These are phyloP conservation scores for Nasonovia ribisnigri DNA, from an alignment of 2,888 invertebrate genomes.

Conservation along the genomic window DNA sequence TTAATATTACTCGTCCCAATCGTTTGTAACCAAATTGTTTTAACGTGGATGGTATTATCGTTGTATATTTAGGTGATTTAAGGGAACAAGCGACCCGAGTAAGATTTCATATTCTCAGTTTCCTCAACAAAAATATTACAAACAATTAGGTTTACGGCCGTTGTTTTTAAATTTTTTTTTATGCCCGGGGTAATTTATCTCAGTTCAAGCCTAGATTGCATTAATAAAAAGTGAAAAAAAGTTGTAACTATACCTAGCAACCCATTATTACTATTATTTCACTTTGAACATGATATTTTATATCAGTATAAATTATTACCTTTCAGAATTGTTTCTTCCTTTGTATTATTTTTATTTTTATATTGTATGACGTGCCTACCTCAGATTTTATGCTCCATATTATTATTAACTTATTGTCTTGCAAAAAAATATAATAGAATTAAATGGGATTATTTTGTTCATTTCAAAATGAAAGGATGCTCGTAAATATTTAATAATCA, in stretches of 20 bases:
- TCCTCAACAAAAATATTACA: background rate
- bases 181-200: background rate
- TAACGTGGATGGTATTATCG: background rate
- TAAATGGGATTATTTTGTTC: background rate
- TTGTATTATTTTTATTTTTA: background rate
- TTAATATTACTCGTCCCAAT: background rate
- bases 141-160: background rate
- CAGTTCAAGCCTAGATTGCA: background rate
- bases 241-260: background rate
- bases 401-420: background rate
- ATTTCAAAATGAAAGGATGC: too few relatives aligned
- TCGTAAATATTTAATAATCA: background rate
- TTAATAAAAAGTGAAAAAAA: background rate
- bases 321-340: background rate
- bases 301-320: background rate
- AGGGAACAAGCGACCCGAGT: background rate
- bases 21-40: background rate
- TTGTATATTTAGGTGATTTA: background rate
- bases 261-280: background rate
- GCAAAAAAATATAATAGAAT: background rate
- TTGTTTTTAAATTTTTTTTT: background rate
- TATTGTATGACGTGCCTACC: background rate
- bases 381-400: background rate
- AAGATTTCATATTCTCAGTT: conserved; percentile 3
- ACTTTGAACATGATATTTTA: background rate